Base-by-base conservation (phyloP, 2,888 invertebrate genomes). In the Cantharis rufa region DNA sequence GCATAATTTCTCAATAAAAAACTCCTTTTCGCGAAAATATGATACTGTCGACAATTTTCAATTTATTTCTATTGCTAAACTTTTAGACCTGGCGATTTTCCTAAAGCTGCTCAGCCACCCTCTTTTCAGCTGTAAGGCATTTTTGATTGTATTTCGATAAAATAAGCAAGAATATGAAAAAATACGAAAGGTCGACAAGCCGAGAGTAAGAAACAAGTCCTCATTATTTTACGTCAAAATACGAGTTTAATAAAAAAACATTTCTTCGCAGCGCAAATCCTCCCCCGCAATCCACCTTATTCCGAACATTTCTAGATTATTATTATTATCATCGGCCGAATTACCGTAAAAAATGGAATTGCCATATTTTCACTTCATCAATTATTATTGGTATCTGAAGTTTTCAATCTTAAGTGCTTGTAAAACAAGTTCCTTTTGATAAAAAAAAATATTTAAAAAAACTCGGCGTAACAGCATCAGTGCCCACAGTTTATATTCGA, bases 401-500 rank as follows among this genome's bases (percentile, higher is more conserved):
- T 48, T n/a, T 48, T 48, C 48, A 5, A 48, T 48, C 48, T 48
- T 48, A 48, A 48, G 48, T 48, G 48, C n/a, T 48, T 48, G 48
- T 48, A n/a, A n/a, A 48, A 48, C 48, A 5, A 48, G 48, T 48
- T 48, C 7, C 48, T n/a, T 48, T 48, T 48, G 48, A 48, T 48
- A n/a, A n/a, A n/a, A 48, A 32, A 48, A n/a, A 32, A 32, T 13
- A 13, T 4, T 4, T 5, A 13, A 13, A 32, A 48, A 48, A 48
- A n/a, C 48, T 48, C n/a, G 48, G n/a, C 48, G 48, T 48, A 48
- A 48, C 48, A 48, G 48, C 48, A 48, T 48, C 48, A 48, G 48
- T 48, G 78, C 73, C 77, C 80, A 75, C 76, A 72, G 76, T 76
- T 74, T 74, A 63, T 77, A 80, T 76, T 78, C 78, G 81, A 77